These are phyloP conservation scores for Pseudoatta argentina DNA, from an alignment of 1,140 invertebrate species.

Conservation along the genomic window DNA sequence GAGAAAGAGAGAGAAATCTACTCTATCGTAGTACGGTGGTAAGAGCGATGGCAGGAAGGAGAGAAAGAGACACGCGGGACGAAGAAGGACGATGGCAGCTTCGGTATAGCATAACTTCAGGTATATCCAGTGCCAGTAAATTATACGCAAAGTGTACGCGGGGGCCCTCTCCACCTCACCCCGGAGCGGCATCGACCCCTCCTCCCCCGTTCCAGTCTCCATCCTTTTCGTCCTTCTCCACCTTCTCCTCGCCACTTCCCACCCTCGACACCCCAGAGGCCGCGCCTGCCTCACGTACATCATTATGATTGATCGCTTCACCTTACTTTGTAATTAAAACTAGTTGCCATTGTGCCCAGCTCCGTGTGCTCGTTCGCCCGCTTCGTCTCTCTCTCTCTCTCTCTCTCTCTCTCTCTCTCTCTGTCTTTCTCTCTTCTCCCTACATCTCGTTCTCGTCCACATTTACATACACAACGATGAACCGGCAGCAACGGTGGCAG, in stretches of 20 bases:
- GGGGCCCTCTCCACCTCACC: constrained; percentile 80
- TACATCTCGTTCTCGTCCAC: constrained; percentile 74
- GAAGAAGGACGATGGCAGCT: constrained; percentile 75
- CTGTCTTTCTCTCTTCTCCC: constrained; percentile 26
- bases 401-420: too few relatives aligned
- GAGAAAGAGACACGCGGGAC: constrained; percentile 66
- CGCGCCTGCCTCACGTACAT: constrained; percentile 86
- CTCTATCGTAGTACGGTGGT: constrained; percentile 64
- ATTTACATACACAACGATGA: constrained; percentile 80
- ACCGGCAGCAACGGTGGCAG: constrained; percentile 68
- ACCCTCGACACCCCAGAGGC: constrained; percentile 82
- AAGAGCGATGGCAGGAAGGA: constrained; percentile 63
- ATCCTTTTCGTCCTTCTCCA: constrained; percentile 71
- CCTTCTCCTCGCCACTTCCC: constrained; percentile 72
- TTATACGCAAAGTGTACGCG: constrained; percentile 87
- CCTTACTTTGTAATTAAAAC: constrained; percentile 87
- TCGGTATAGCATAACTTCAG: constrained; percentile 85
- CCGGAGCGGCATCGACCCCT: constrained; percentile 74
- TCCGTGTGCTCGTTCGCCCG: constrained; percentile 70
- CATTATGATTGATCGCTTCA: constrained; percentile 87
- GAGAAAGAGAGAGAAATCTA: constrained; percentile 47
- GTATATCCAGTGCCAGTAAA: constrained; percentile 86
- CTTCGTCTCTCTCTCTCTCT: constrained; percentile 39
- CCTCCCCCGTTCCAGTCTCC: constrained; percentile 68
- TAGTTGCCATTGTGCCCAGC: constrained; percentile 86